Evolutionary conservation across 2,888 invertebrate species (phyloP), one percentile per base, ranked within the genome.

Genomic region (Pandemis corylana): DNA sequence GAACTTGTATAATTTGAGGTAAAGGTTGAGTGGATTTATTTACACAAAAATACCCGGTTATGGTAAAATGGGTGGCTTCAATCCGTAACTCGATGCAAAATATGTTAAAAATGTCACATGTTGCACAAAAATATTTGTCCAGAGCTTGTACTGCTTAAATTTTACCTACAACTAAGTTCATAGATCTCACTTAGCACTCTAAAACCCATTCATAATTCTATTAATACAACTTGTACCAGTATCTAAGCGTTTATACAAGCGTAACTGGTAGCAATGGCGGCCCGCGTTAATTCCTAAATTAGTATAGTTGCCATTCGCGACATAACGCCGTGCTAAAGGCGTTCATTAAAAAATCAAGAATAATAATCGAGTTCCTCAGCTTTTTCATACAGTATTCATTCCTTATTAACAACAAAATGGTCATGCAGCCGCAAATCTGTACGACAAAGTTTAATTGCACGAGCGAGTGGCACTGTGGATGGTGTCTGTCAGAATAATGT

Each of bases 401-500:
- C 69, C 65, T 70, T 74, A 66, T 62, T 64, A 12, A 5, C 42
- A 53, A 66, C 70, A 75, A 71, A 71, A 75, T 56, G 49, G 36
- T 56, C 44, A 63, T 75, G 75, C 75, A 71, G 75, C 62, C 36
- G n/a, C 66, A 28, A 71, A 63, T 41, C 41, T 75, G 44, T 51
- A 46, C 67, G 62, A 63, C 75, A 75, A 75, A 70, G 66, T 75
- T 70, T 49, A 28, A 70, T 20, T 67, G 56, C 53, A 53, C 42
- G 59, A 46, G 44, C 15, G 56, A 51, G 70, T 67, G 70, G 67
- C 75, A 71, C 53, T 75, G 66, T 53, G 41, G 36, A 67, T 53
- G 62, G 53, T 51, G 44, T 70, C 71, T 71, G 75, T 71, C 75
- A 75, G 46, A 67, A n/a, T 15, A 61, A 59, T 75, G 75, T 75